Evolutionary conservation across 2,797 vertebrate species (phyloP).

Genomic region (Sparidentex hasta): DNA sequence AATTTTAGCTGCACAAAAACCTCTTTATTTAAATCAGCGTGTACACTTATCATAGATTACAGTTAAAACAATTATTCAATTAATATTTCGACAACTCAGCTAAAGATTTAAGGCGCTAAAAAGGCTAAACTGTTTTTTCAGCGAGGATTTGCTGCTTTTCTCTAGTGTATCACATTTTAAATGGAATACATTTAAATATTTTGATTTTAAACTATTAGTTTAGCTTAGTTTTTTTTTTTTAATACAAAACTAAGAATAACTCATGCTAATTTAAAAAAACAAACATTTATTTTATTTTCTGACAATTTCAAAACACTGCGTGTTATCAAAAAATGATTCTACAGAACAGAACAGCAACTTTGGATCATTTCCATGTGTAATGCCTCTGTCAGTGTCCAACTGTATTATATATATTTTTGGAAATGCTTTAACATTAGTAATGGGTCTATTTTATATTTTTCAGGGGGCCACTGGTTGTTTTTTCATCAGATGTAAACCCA

Average conservation of each 20-base stretch:
- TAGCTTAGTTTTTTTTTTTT: too few relatives aligned
- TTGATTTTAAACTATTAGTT: background rate
- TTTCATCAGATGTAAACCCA: background rate
- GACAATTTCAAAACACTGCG: background rate
- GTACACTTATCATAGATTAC: background rate
- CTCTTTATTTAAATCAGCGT: background rate
- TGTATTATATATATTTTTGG: too few relatives aligned
- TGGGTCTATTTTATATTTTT: background rate
- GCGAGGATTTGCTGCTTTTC: background rate
- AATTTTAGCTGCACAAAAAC: background rate
- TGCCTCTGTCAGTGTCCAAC: too few relatives aligned
- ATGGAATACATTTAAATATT: too few relatives aligned
- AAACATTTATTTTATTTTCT: background rate
- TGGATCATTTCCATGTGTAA: too few relatives aligned
- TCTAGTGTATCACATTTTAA: too few relatives aligned
- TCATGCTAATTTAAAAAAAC: background rate
- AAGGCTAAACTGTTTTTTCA: background rate
- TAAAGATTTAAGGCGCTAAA: background rate
- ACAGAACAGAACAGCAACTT: too few relatives aligned
- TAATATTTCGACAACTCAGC: background rate
- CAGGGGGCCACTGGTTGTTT: background rate
- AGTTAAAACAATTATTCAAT: background rate
- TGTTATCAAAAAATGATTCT: background rate
- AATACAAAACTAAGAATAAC: too few relatives aligned
- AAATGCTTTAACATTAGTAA: background rate